Conservation (phyloP, 1,140 invertebrate species). For the Dendrolimus punctatus region DNA sequence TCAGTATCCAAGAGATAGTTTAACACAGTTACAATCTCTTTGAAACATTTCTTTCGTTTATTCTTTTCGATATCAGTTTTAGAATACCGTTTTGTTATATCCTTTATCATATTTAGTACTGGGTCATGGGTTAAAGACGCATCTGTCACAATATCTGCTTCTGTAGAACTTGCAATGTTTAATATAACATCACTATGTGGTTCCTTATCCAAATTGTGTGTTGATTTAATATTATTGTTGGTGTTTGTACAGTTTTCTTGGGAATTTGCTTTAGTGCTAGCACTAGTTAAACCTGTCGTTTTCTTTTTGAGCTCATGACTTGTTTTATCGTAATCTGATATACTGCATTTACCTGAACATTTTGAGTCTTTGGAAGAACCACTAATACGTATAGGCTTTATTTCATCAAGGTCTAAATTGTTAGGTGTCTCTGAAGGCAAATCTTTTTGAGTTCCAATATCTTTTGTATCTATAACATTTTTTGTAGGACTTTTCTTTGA, state of each 20-base stretch:
- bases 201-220: neutral
- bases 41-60: constrained; percentile 55
- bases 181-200: neutral
- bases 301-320: neutral
- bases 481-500: constrained; percentile 16
- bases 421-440: neutral
- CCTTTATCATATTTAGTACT: constrained; percentile 44
- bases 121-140: constrained; percentile 21
- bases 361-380: too few species aligned
- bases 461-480: neutral
- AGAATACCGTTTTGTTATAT: constrained; percentile 53
- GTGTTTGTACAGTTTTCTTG: neutral
- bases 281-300: neutral
- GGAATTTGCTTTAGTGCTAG: neutral
- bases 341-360: too few species aligned
- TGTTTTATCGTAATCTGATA: too few species aligned
- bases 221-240: neutral
- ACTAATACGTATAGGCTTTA: neutral
- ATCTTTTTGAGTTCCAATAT: constrained; percentile 4
- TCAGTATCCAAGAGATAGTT: constrained; percentile 59
- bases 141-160: neutral
- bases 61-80: constrained; percentile 43
- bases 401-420: neutral
- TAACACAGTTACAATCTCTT: constrained; percentile 50
- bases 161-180: too few species aligned